Percentiles rank a stretch among this genome's conserved stretches.
Conservation (phyloP, 2,113 vertebrate species). For the Gymnorhina tibicen region DNA sequence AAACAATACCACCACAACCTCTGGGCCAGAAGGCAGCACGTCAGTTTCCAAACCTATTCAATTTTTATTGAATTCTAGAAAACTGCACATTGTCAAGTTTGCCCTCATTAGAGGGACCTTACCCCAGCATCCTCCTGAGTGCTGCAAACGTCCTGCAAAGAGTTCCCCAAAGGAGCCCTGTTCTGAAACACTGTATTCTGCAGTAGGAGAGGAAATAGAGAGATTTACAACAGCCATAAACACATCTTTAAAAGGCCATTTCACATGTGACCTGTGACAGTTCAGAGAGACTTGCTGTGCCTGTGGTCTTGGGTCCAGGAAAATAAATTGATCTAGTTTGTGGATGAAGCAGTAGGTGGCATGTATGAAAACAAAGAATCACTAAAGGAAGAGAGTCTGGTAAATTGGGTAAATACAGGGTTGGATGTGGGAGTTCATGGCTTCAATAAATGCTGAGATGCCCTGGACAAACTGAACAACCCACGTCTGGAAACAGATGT, state of each 20-base stretch:
- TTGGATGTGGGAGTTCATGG: background rate
- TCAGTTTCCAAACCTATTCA: background rate
- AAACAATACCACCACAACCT: background rate
- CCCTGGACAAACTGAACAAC: background rate
- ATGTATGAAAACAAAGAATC: background rate
- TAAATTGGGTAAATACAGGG: background rate
- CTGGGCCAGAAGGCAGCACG: background rate
- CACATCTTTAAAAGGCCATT: background rate
- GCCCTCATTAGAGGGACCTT: background rate
- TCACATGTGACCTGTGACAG: background rate
- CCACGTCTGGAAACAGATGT: background rate
- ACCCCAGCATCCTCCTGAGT: background rate
- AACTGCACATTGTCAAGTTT: background rate
- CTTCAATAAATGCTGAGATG: background rate
- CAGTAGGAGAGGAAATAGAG: background rate
- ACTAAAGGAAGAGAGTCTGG: background rate
- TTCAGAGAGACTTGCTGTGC: background rate
- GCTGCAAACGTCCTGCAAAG: background rate
- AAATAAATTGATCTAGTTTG: background rate
- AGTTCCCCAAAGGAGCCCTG: background rate
- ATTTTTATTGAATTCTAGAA: background rate
- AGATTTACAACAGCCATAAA: background rate
- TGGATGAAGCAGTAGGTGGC: background rate
- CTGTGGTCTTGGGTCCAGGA: background rate
- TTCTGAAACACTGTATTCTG: background rate